Evolutionary conservation across 2,113 vertebrate species (phyloP), one percentile per base, ranked within the genome.

Genomic region (Rhynchomys soricoides): DNA sequence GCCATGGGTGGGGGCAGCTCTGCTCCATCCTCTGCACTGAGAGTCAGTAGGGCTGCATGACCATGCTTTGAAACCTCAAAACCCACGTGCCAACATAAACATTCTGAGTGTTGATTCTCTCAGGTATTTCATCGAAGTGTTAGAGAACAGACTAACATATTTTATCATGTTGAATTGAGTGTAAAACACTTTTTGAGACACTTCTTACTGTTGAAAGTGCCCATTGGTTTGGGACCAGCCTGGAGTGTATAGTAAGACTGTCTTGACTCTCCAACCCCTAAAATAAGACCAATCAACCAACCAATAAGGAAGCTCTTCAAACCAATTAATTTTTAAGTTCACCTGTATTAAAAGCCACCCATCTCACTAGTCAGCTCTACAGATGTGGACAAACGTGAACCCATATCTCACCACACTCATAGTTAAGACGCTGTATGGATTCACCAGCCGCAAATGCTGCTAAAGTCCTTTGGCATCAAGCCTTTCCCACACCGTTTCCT

Each of bases 401-500:
- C 1, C 70, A 29, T 15, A 1, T 3, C n/a, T 50, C 10, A 29
- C 24, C 13, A 31, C 7, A 48, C 43, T 10, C 10, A 64, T n/a
- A 8, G 37, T 66, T 66, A 34, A 70, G 86, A 15, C 1, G 21
- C 16, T 0, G 15, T 74, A 12, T 13, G n/a, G 19, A 48, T 3
- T 37, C 13, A 43, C 26, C 8, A 2, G 4, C 3, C 31, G 9
- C 24, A 19, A 21, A 45, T 37, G 37, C 45, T 52, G 7, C n/a
- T 21, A 17, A 29, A 16, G 21, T 2, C 57, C 15, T 81, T 40
- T 66, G 24, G 34, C 43, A 34, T 48, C 0, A 24, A 57, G 29
- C 43, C 1, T 5, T n/a, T 45, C 11, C 17, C 13, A 19, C 0
- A 1, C 10, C 26, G 55, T 34, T 45, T 11, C 37, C 4, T 31